Evolutionary conservation across 2,113 vertebrate genomes (phyloP).

Genomic region (Pristiophorus japonicus): DNA sequence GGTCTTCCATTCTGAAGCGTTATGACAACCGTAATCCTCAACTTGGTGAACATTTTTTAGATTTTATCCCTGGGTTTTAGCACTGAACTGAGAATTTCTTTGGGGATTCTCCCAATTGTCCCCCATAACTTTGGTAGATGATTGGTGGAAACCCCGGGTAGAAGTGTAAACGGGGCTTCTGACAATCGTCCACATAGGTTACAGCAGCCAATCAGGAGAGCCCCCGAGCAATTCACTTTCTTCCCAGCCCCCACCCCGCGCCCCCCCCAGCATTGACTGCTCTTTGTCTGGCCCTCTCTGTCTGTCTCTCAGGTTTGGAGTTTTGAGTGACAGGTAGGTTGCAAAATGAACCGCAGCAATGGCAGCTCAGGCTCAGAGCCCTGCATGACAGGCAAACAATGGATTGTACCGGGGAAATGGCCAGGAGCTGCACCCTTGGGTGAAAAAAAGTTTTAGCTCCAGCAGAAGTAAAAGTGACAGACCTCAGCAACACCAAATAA

Average conservation of each 20-base stretch:
- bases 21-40: neutral
- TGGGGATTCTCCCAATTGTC: neutral
- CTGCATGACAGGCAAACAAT: neutral
- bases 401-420: neutral
- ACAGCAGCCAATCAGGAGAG: neutral
- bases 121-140: neutral
- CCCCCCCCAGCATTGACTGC: neutral
- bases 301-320: neutral
- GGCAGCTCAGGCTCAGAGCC: neutral
- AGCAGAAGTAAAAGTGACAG: neutral
- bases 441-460: neutral
- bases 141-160: neutral
- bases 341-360: neutral
- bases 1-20: neutral
- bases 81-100: neutral
- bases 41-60: neutral
- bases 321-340: neutral
- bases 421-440: neutral
- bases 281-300: neutral
- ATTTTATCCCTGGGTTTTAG: neutral
- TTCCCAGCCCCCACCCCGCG: too few species aligned
- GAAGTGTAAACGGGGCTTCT: neutral
- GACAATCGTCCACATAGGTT: neutral
- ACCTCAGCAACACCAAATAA: neutral
- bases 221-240: neutral